Conservation (phyloP, 2,888 invertebrate species). For the Rapana venosa region DNA sequence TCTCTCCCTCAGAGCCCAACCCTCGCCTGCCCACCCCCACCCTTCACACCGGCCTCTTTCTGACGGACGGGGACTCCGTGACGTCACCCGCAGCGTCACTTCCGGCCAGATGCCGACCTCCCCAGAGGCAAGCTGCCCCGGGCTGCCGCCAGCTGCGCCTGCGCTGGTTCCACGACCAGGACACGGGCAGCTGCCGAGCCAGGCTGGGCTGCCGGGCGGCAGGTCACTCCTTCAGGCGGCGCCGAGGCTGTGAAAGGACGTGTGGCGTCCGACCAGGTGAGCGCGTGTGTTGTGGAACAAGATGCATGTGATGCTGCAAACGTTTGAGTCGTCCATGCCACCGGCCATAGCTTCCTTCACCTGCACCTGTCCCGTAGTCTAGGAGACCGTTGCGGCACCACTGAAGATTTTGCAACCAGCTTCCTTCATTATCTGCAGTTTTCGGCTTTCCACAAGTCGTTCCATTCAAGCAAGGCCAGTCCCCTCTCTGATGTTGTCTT, state of each 20-base stretch:
- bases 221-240: slow-evolving; percentile 56
- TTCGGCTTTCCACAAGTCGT: too few species aligned
- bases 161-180: slow-evolving; percentile 57
- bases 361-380: too few species aligned
- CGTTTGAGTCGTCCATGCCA: too few species aligned
- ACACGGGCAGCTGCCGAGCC: slow-evolving; percentile 56
- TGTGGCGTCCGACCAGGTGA: slow-evolving; percentile 44
- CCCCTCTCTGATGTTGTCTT: too few species aligned
- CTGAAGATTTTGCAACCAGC: too few species aligned
- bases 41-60: background rate
- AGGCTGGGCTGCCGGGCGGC: slow-evolving; percentile 55
- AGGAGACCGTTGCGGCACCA: too few species aligned
- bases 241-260: slow-evolving; percentile 55
- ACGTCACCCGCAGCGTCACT: slow-evolving; percentile 39
- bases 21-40: background rate
- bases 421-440: too few species aligned
- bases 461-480: too few species aligned
- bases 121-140: slow-evolving; percentile 52
- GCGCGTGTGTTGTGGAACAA: background rate
- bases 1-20: too few species aligned
- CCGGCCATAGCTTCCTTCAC: too few species aligned
- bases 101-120: slow-evolving; percentile 52
- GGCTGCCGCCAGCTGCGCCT: slow-evolving; percentile 53
- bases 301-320: too few species aligned
- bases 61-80: slow-evolving; percentile 27